Conservation (phyloP, 1,140 invertebrate species). For the Sarcophaga bullata region DNA sequence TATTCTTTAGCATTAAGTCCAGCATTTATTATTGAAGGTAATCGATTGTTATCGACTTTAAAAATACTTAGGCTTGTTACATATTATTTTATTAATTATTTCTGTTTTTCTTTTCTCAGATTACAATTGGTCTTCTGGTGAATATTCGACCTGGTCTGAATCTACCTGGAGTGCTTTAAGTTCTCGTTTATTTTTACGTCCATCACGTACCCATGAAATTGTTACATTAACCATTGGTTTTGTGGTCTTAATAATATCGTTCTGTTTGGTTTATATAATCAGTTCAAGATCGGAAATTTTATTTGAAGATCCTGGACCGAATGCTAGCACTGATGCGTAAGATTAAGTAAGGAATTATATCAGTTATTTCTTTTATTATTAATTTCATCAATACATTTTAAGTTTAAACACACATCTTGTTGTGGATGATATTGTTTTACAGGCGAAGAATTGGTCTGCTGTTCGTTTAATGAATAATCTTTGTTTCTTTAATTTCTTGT, state of each 20-base stretch:
- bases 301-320: conserved; percentile 67
- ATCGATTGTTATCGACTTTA: conserved; percentile 46
- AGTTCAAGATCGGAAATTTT: conserved; percentile 73
- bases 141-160: conserved; percentile 93
- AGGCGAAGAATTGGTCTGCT: too few species aligned
- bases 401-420: too few species aligned
- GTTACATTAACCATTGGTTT: conserved; percentile 74
- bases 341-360: conserved; percentile 45
- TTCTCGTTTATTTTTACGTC: conserved; percentile 84
- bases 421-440: too few species aligned
- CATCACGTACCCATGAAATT: conserved; percentile 75
- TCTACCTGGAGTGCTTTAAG: conserved; percentile 82
- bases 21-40: conserved; percentile 79
- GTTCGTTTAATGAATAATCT: too few species aligned
- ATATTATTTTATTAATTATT: conserved; percentile 10
- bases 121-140: conserved; percentile 81
- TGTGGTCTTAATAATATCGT: conserved; percentile 72
- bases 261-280: conserved; percentile 77
- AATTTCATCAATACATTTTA: too few species aligned
- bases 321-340: conserved; percentile 63
- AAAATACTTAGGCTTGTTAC: neutral
- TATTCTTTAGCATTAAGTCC: conserved; percentile 81
- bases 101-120: conserved; percentile 71
- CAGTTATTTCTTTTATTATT: neutral
- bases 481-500: too few species aligned